phyloP scores from a whole-genome alignment of 2,113 vertebrate species.

The Gila orcuttii region DNA sequence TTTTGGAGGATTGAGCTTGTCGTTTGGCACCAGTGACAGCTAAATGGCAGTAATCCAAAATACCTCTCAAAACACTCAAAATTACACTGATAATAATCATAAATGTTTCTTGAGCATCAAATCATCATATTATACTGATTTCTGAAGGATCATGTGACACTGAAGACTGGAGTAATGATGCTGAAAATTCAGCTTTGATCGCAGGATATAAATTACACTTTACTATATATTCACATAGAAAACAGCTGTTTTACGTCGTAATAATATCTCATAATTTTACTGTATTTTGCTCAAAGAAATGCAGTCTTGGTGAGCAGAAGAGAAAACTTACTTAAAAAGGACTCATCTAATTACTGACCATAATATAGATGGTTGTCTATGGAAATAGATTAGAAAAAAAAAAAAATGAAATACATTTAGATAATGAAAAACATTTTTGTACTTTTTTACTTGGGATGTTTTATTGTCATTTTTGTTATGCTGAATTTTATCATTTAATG shows the following conservation, averaged over 20 bases:
- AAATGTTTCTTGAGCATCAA: background rate
- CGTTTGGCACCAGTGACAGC: background rate
- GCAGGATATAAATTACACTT: background rate
- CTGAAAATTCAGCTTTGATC: background rate
- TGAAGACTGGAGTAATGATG: conserved; percentile 10
- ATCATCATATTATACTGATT: background rate
- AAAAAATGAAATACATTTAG: too few relatives aligned
- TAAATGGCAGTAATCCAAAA: background rate
- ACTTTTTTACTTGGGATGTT: background rate
- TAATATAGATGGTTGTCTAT: background rate
- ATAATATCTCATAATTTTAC: background rate
- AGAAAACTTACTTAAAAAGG: too few relatives aligned
- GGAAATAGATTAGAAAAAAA: too few relatives aligned
- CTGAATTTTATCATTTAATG: background rate
- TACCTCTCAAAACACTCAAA: background rate
- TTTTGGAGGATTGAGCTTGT: background rate
- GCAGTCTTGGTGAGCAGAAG: background rate
- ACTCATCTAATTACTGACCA: background rate
- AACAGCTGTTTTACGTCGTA: background rate
- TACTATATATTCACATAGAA: background rate
- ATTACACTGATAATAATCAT: background rate
- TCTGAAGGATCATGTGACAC: background rate
- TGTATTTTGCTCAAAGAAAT: background rate
- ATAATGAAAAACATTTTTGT: background rate
- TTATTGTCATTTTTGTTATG: background rate